These are phyloP conservation scores for Prunella strophiata DNA, from an alignment of 2,797 vertebrate genomes.

Conservation along the genomic window DNA sequence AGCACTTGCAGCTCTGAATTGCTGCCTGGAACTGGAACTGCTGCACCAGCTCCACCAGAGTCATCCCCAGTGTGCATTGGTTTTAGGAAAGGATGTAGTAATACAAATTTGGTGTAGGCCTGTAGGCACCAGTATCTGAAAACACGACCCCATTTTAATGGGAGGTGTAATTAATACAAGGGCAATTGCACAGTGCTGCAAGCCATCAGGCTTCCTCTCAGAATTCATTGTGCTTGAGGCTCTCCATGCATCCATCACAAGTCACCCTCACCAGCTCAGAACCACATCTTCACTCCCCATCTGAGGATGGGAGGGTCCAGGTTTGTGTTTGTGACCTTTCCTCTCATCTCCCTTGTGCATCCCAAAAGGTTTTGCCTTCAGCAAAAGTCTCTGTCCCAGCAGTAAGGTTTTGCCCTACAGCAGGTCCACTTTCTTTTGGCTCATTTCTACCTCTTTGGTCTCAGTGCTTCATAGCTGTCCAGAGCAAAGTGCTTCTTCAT, in stretches of 20 bases:
- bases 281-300: background rate
- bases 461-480: background rate
- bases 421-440: background rate
- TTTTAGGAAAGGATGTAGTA: background rate
- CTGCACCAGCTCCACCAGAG: background rate
- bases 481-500: background rate
- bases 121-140: background rate
- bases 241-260: accelerated
- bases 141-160: background rate
- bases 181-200: background rate
- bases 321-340: background rate
- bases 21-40: background rate
- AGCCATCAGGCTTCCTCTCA: background rate
- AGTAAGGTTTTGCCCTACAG: background rate
- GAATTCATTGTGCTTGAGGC: background rate
- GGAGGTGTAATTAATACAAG: background rate
- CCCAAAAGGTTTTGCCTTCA: background rate
- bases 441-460: background rate
- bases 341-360: background rate
- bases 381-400: background rate
- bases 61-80: accelerated
- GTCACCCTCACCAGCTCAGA: background rate
- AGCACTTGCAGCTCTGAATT: background rate
- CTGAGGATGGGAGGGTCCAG: background rate
- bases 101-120: background rate